Evolutionary conservation across 1,140 invertebrate species (phyloP), one percentile per base, ranked within the genome.

Genomic region (Lepidurus couesii): DNA sequence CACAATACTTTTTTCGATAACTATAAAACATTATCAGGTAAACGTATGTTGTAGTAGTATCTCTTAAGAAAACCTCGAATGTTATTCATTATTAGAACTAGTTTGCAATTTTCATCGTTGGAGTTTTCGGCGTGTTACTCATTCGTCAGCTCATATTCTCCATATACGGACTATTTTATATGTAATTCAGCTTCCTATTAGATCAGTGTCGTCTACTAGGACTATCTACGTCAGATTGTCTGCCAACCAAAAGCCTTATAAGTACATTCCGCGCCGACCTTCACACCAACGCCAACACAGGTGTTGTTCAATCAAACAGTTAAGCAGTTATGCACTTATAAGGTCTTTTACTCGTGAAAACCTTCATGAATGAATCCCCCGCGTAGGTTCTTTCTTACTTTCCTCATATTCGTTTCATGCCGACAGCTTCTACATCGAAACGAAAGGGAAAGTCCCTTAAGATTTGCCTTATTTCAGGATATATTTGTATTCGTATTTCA

Each of bases 201-300:
- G 45, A 16, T 65, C 53, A 65, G 13, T 65, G 34, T 34, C 34
- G 34, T 3, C 34, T 34, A 34, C 34, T 16, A 65, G 53, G 6
- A 9, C 16, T 13, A 1, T 65, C 6, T 16, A 65, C 1, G 13
- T 7, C n/a, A 65, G 53, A 65, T 65, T 16, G 53, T 65, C 53
- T 13, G 16, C 53, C 21, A 65, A 9, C 13, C 53, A 16, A 65
- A 11, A 34, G 34, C 34, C 34, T 65, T 9, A 16, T 13, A 65
- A 13, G 53, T 65, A 21, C 16, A 13, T 65, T 65, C 16, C 53
- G 21, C 16, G 53, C 13, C 34, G 8, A 65, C 53, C 53, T 65
- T 65, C 53, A 65, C 53, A 16, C 53, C 53, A 65, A 65, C 47
- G 47, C 47, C 47, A 65, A 21, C 53, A 65, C 53, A 65, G 53